phyloP scores from a whole-genome alignment of 2,113 vertebrate species.

The Varanus komodoensis region DNA sequence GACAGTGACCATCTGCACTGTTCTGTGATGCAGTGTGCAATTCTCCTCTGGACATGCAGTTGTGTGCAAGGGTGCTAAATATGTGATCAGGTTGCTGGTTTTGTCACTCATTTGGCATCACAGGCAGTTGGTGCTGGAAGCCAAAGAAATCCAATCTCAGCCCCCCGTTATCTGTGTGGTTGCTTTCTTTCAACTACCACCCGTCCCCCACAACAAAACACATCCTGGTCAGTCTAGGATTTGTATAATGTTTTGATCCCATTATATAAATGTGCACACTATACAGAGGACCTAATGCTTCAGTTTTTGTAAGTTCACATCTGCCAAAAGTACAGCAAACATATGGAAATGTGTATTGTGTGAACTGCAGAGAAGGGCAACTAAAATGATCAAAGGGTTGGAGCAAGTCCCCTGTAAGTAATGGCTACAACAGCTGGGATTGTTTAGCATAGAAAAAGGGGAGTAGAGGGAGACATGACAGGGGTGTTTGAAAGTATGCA shows the following conservation, averaged over 20 bases:
- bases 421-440: too few species aligned
- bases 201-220: not conserved
- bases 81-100: not conserved
- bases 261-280: not conserved
- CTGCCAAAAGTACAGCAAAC: not conserved
- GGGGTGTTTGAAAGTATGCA: too few species aligned
- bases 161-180: not conserved
- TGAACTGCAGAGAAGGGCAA: not conserved
- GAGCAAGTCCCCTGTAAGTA: too few species aligned
- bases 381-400: too few species aligned
- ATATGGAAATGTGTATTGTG: not conserved
- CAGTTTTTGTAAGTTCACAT: not conserved
- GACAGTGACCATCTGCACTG: too few species aligned
- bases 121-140: not conserved
- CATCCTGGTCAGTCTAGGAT: too few species aligned
- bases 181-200: not conserved
- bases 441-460: too few species aligned
- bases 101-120: not conserved
- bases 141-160: not conserved
- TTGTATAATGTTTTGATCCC: not conserved
- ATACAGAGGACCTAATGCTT: not conserved
- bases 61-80: not conserved
- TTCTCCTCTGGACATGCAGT: not conserved
- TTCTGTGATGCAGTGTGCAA: too few species aligned
- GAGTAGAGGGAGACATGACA: too few species aligned